Evolutionary conservation across 2,797 vertebrate genomes (phyloP).

Genomic region (Brotula barbata): DNA sequence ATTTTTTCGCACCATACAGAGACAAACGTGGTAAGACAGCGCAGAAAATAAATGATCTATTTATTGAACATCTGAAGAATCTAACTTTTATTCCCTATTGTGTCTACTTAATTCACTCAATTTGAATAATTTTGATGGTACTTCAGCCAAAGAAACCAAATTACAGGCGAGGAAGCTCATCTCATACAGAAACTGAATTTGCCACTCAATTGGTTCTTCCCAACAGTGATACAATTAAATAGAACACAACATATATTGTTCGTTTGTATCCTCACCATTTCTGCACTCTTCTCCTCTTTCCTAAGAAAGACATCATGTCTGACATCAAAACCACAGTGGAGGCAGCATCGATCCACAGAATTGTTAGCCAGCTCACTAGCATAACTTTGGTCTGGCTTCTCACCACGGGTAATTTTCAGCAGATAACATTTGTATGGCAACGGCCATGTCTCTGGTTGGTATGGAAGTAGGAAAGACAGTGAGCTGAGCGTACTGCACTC

Average conservation of each 20-base stretch:
- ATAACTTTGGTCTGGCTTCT: background rate
- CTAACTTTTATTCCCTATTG: no score
- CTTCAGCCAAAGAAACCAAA: no score
- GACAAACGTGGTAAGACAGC: constrained; percentile 1
- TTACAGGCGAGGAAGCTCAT: no score
- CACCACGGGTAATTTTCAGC: background rate
- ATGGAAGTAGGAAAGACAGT: background rate
- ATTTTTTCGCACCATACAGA: constrained; percentile 12
- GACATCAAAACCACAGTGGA: background rate
- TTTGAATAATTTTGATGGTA: no score
- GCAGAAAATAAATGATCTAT: no score
- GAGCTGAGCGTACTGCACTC: no score
- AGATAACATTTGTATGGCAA: background rate
- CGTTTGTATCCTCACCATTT: background rate
- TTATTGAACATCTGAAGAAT: no score
- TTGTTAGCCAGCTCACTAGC: background rate
- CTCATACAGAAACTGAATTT: no score
- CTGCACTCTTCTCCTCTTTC: background rate
- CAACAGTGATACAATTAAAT: no score
- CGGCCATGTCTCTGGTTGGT: background rate
- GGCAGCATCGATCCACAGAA: background rate
- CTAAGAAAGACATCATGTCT: background rate
- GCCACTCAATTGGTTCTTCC: no score
- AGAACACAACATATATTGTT: no score
- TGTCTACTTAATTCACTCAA: no score